Evolutionary conservation across 2,797 vertebrate genomes (phyloP), one percentile per base, ranked within the genome.

Genomic region (Sebastes goodei): DNA sequence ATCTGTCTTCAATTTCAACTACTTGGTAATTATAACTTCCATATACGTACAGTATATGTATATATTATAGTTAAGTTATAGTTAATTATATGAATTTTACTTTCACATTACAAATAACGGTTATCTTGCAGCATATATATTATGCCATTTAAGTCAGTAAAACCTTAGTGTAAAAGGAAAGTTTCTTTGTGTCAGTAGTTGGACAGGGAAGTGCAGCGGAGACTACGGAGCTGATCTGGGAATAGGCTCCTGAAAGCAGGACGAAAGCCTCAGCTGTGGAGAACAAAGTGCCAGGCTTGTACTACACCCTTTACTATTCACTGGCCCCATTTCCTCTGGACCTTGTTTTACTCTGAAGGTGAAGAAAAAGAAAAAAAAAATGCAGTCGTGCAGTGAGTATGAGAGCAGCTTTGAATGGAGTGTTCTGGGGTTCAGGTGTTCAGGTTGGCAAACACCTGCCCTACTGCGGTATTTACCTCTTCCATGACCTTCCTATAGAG

Each of bases 231-330:
- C 78, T 76, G 86, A 85, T 84, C 75, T 88, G 88, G 89, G 90
- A 92, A 89, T 91, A 86, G 82, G 83, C 70, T 49, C 3, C 49
- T 60, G 74, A 87, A 92, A 91, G 82, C 90, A 89, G 88, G 86
- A 87, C 85, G 46, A 71, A 72, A 83, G 89, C 66, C 90, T 91
- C 89, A 93, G 92, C 92, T 92, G 93, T 81, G 73, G 79, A 88
- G 86, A 88, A 89, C 88, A 88, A 88, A 92, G 86, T 88, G 86
- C 89, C 86, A 75, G 53, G 82, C 84, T 78, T 83, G 88, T 93
- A 77, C 76, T 83, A 74, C 78, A 82, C 60, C 80, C 83, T 86
- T 81, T 80, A 78, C 80, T 73, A 71, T 81, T 71, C 81, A 59
- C 63, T 78, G 71, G 86, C 89, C 86, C 81, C 80, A 74, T 90